Evolutionary conservation across 2,797 vertebrate genomes (phyloP), one percentile per base, ranked within the genome.

Genomic region (Parauchenoglanis ngamensis): DNA sequence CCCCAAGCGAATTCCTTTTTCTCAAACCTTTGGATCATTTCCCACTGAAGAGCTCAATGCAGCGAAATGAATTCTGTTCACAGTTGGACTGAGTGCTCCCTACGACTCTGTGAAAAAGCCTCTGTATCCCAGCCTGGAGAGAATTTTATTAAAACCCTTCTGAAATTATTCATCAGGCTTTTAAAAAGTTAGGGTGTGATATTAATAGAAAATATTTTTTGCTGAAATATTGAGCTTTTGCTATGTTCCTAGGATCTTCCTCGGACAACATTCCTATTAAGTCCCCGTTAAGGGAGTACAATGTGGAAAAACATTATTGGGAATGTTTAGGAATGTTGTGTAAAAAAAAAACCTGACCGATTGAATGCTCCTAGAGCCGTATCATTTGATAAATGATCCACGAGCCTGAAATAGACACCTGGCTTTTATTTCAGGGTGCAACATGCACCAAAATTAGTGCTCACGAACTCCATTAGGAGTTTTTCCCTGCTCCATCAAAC

Each of bases 401-500:
- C 73, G 13, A n/a, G 73, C 23, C 46, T n/a, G 44, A n/a, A 49
- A 49, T n/a, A 4, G 52, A 56, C 56, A 35, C 28, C 54, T 40
- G 76, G 19, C 4, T 78, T 52, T 77, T 31, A 77, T 40, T 23
- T 6, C 10, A 23, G 77, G 56, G 56, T 25, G 77, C 28, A 17
- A 10, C 59, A 19, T 10, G 35, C 23, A 40, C 15, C 61, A 52
- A 83, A 40, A 52, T 7, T 52, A 31, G 44, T 67, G 44, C 61
- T 49, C 46, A 21, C 3, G 2, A 49, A 82, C 25, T 82, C 61
- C 80, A 82, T 65, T 82, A 52, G 61, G 25, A 82, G 59, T 28
- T 82, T 28, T 82, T 28, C 6, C 61, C 25, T 52, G 59, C 61
- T 49, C n/a, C 7, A 67, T 81, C 78, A 81, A 81, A 81, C 75